Evolutionary conservation across 2,797 vertebrate species (phyloP).

Genomic region (Lepus townsendii): DNA sequence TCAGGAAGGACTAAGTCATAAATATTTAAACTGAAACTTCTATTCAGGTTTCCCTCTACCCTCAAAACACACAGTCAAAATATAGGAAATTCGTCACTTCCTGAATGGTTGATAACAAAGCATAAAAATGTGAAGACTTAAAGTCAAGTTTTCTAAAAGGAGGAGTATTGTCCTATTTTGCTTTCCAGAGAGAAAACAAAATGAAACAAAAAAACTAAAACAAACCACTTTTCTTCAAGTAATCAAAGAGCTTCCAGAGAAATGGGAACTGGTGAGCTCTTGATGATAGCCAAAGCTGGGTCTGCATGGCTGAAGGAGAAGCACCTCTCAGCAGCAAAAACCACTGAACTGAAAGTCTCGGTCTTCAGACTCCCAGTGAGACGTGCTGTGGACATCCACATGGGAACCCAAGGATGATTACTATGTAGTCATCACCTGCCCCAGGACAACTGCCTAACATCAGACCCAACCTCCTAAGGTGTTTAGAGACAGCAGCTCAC

Average conservation of each 20-base stretch:
- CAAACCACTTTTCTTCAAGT: background rate
- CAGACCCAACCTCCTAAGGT: background rate
- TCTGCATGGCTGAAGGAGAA: background rate
- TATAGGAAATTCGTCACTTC: background rate
- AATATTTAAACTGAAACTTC: background rate
- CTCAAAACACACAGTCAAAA: background rate
- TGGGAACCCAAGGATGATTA: background rate
- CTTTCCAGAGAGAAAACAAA: constrained; percentile 15
- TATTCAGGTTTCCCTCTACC: background rate
- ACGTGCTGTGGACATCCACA: background rate
- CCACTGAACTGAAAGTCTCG: background rate
- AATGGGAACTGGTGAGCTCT: background rate
- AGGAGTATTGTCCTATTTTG: background rate
- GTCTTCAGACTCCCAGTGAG: background rate
- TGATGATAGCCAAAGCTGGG: background rate
- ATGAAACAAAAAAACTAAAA: no score
- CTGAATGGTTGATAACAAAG: background rate
- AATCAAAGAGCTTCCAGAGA: background rate
- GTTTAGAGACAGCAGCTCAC: background rate
- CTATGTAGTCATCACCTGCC: background rate
- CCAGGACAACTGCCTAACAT: background rate
- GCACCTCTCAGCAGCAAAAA: background rate
- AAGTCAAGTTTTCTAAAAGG: background rate
- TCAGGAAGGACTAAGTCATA: background rate
- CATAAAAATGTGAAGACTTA: background rate